Conservation (phyloP, 2,113 vertebrate species). For the Neogale vison region DNA sequence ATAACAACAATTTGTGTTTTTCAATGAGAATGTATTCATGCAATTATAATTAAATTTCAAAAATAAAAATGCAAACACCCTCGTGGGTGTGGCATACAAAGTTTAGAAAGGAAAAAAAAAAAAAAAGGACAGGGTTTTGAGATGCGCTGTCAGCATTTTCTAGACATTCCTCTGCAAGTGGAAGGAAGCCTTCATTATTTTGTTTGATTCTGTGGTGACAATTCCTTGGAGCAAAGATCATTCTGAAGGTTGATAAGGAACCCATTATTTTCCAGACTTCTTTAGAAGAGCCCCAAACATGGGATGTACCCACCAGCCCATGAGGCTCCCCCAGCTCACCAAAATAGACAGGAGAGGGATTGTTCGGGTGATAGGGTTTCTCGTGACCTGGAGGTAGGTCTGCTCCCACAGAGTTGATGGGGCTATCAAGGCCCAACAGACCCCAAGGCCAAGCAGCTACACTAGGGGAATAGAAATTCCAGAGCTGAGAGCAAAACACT, state of each 20-base stretch:
- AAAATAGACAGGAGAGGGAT: not conserved
- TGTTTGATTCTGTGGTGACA: not conserved
- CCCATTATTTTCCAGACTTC: not conserved
- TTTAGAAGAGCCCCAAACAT: not conserved
- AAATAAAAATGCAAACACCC: not conserved
- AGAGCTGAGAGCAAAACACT: constrained; percentile 15
- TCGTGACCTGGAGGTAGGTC: not conserved
- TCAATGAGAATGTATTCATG: not conserved
- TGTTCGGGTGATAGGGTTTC: not conserved
- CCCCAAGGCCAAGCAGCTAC: constrained; percentile 49
- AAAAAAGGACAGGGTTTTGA: not conserved
- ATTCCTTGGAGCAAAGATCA: not conserved
- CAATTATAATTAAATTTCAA: not conserved
- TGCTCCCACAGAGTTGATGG: not conserved
- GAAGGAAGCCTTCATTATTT: not conserved
- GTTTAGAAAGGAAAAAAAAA: not conserved
- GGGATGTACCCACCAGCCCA: not conserved
- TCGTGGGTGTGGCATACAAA: not conserved
- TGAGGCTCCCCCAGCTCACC: not conserved
- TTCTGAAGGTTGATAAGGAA: not conserved
- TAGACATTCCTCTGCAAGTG: not conserved
- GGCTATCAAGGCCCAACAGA: not conserved
- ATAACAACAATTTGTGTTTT: not conserved
- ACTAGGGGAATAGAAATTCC: constrained; percentile 1
- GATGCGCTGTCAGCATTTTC: too few relatives aligned